These are phyloP conservation scores for Melanogrammus aeglefinus DNA, from an alignment of 2,797 vertebrate genomes.

Conservation along the genomic window DNA sequence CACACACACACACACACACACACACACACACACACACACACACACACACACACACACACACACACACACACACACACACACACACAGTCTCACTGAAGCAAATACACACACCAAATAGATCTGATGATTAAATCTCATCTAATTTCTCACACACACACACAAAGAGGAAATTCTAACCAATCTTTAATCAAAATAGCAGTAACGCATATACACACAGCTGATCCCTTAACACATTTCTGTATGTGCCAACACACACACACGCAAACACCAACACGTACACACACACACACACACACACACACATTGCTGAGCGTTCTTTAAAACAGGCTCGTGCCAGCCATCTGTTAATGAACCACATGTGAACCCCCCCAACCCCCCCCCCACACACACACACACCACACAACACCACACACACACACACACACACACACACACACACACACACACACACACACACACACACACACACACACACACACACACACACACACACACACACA, in stretches of 20 bases:
- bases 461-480: no score
- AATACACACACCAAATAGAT: slow-evolving; percentile 3
- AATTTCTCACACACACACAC: slow-evolving; percentile 31
- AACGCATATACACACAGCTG: slow-evolving; percentile 48
- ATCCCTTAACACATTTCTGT: slow-evolving; percentile 14
- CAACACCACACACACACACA: no score
- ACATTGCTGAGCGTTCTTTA: slow-evolving; percentile 30
- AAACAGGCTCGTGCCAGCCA: slow-evolving; percentile 42
- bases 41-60: no score
- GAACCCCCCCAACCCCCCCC: slow-evolving; percentile 23
- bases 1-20: slow-evolving; percentile 41
- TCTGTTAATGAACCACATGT: slow-evolving; percentile 64
- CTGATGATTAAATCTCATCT: background rate
- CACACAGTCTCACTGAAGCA: background rate
- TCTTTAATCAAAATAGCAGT: slow-evolving; percentile 61
- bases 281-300: slow-evolving; percentile 46
- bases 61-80: background rate
- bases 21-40: background rate
- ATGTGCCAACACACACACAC: background rate
- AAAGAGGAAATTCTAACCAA: slow-evolving; percentile 60
- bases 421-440: no score
- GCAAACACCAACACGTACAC: slow-evolving; percentile 42
- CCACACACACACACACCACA: no score
- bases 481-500: no score
- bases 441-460: no score